Base-by-base conservation (phyloP, 2,113 vertebrate species). In the Chionomys nivalis region DNA sequence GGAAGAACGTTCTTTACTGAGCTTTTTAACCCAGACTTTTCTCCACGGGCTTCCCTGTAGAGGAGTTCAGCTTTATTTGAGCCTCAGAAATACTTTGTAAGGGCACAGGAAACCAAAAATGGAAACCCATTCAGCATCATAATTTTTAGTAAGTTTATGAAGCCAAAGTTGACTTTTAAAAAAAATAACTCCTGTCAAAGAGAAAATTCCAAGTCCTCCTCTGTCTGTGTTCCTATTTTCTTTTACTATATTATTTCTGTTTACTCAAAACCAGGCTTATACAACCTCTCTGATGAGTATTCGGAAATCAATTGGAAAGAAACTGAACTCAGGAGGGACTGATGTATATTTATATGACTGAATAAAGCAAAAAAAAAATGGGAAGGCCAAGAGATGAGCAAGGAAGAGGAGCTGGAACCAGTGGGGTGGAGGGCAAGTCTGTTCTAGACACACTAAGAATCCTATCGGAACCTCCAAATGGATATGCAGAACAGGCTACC, bases 1-100 rank as follows among this genome's bases (percentile, higher is more conserved):
- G 98, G 98, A 98, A 97, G 97, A 97, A 98, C 94, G 97, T 98
- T 97, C 94, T 90, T 97, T 97, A 97, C 98, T 96, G 96, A 98
- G 96, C 24, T 96, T 96, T 96, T 98, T 97, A 98, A 97, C 97
- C 97, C 96, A 94, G 98, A 95, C 88, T 87, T 97, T 36, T 12
- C 66, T 88, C 65, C 93, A 95, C 52, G 93, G 79, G 82, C 88
- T 95, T 23, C 82, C 42, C 55, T 77, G 81, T 61, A 95, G 93
- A 94, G 94, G 94, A 95, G 97, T 97, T 49, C 44, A 73, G 93
- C 77, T 91, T 94, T 87, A 61, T 28, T 70, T 8, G 75, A 66
- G 82, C 78, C 55, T 77, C 9, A 42, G 36, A 94, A 87, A 75
- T 96, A 33, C 14, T 91, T 76, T 77, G 31, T 49, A 91, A 88